Base-by-base conservation (phyloP, 2,888 invertebrate genomes). In the Parochlus steinenii region DNA sequence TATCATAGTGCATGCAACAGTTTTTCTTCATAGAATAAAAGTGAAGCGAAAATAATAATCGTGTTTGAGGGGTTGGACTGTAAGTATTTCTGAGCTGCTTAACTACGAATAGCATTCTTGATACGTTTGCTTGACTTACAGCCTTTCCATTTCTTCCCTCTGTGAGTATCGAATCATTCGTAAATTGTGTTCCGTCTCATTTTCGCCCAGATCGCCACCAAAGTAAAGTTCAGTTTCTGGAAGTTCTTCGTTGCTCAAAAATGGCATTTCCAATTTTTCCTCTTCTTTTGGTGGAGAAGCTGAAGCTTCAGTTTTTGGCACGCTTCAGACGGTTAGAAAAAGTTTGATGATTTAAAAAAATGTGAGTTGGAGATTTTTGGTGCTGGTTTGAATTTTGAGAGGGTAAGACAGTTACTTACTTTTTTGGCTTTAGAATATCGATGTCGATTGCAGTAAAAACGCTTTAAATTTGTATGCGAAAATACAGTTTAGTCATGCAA, bases 131-230 rank as follows among this genome's bases (percentile, higher is more conserved):
- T 28, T 24, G 38, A 48, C 48, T 48, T 47, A 48, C 48, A 48
- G 39, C 40, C 48, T 39, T 37, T 46, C 45, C 45, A 48, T 38
- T 41, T 48, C 48, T 35, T 45, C 38, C 35, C 41, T 37, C 31
- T 47, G 48, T 33, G 33, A 41, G 12, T 30, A 23, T 23, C 32
- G 32, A 16, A 38, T 39, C 36, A 35, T 33, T 33, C n/a, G 15
- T 8, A 17, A 17, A 24, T 36, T 22, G 16, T 30, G 36, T 11
- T 36, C 38, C 18, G 10, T 28, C 29, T 39, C 41, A 20, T 29
- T 38, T 30, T 44, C 42, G 7, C 33, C 32, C 2, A 27, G 8
- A 16, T 32, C 40, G 7, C 39, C 37, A 15, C 36, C 41, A 6
- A 39, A 36, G 30, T 40, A 43, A 7, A 40, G 30, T 5, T 39